These are phyloP conservation scores for Orchestia grillus DNA, from an alignment of 1,140 invertebrate genomes.

Conservation along the genomic window DNA sequence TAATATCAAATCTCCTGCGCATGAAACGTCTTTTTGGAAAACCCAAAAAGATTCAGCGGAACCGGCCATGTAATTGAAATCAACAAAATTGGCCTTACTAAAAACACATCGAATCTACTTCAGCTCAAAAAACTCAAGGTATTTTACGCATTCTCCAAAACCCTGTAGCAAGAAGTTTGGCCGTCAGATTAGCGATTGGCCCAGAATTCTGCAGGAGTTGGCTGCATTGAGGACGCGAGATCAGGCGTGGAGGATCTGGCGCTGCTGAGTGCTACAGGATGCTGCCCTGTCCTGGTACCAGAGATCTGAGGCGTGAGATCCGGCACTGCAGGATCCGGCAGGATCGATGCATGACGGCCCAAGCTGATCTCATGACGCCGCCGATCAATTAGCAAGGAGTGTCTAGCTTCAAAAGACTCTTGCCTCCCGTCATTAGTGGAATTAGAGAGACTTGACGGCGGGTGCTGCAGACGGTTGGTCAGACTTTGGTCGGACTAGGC, in stretches of 20 bases:
- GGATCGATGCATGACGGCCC: conserved; percentile 37
- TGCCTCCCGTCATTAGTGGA: conserved; percentile 28
- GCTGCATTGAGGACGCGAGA: background rate
- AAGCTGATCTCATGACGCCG: conserved; percentile 31
- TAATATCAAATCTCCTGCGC: too few species aligned
- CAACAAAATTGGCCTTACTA: too few species aligned
- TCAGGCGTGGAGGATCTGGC: background rate
- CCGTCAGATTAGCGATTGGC: too few species aligned
- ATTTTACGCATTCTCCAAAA: too few species aligned
- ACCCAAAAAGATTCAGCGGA: too few species aligned
- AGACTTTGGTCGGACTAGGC: background rate
- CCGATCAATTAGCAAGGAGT: conserved; percentile 46
- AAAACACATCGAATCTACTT: too few species aligned
- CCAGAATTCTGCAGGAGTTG: background rate
- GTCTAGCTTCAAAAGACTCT: background rate
- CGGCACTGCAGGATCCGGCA: background rate
- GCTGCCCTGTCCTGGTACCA: background rate
- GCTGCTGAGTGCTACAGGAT: background rate
- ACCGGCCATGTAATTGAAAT: too few species aligned
- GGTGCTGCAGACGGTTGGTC: background rate
- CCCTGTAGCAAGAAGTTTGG: too few species aligned
- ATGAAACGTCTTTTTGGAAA: too few species aligned
- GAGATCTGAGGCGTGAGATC: background rate
- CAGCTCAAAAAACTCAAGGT: too few species aligned
- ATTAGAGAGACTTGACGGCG: conserved; percentile 40